Evolutionary conservation across 2,113 vertebrate genomes (phyloP).

Genomic region (Colaptes auratus): DNA sequence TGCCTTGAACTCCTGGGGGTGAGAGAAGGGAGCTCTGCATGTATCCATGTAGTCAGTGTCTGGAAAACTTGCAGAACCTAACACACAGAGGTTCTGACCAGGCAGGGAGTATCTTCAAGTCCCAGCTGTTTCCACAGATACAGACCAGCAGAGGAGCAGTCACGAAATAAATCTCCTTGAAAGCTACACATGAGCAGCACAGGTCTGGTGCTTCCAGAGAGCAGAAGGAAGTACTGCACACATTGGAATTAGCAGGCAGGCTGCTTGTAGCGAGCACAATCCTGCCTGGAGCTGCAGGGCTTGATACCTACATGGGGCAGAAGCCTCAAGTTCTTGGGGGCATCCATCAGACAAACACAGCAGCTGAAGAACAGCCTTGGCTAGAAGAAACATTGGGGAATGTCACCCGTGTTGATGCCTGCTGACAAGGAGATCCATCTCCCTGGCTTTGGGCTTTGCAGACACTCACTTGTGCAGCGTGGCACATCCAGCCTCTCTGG

Average conservation of each 20-base stretch:
- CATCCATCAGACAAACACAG: background rate
- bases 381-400: background rate
- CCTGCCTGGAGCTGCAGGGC: accelerated
- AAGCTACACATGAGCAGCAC: background rate
- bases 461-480: background rate
- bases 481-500: background rate
- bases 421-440: background rate
- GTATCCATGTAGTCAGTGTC: background rate
- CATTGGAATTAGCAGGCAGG: background rate
- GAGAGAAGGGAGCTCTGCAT: background rate
- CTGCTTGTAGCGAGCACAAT: background rate
- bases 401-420: background rate
- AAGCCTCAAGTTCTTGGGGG: background rate
- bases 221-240: background rate
- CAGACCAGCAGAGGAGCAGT: background rate
- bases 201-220: background rate
- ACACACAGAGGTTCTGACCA: background rate
- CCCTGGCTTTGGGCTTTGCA: background rate
- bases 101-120: background rate
- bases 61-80: background rate
- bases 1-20: accelerated
- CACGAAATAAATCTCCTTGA: accelerated
- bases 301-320: accelerated
- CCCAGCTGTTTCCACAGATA: background rate
- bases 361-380: background rate